phyloP scores from a whole-genome alignment of 2,113 vertebrate genomes.

The Engystomops pustulosus region DNA sequence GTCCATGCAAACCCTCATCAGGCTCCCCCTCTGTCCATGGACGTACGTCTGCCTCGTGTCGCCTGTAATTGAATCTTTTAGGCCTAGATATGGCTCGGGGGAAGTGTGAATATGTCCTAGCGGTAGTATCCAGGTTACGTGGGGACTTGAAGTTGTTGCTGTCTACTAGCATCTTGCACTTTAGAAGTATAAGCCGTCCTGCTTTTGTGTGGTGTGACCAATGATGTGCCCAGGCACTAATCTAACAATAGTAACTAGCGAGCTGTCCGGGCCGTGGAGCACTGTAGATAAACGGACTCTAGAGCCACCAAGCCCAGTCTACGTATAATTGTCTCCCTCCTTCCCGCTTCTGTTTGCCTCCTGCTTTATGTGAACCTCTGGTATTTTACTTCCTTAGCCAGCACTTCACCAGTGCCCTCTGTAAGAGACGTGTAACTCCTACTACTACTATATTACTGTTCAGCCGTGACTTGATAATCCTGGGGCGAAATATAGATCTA shows the following conservation, averaged over 20 bases:
- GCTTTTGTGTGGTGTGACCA: constrained; percentile 81
- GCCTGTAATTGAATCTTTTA: constrained; percentile 25
- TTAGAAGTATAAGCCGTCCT: constrained; percentile 74
- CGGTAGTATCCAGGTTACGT: neutral
- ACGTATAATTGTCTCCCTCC: constrained; percentile 57
- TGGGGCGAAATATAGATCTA: constrained; percentile 63
- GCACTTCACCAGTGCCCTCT: constrained; percentile 62
- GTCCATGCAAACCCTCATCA: constrained; percentile 6
- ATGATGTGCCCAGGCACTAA: constrained; percentile 77
- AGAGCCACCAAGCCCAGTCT: constrained; percentile 65
- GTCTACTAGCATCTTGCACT: constrained; percentile 76
- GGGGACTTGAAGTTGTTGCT: constrained; percentile 60
- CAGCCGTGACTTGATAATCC: constrained; percentile 79
- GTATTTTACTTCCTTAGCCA: constrained; percentile 65
- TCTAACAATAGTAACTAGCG: constrained; percentile 69
- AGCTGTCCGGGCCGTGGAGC: constrained; percentile 68
- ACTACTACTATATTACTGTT: constrained; percentile 68
- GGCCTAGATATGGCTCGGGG: constrained; percentile 47
- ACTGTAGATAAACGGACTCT: constrained; percentile 70
- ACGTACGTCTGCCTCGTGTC: constrained; percentile 9
- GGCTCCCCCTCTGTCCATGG: constrained; percentile 12
- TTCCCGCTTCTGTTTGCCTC: constrained; percentile 68
- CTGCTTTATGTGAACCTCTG: constrained; percentile 74
- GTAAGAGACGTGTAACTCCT: constrained; percentile 71
- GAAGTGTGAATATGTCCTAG: constrained; percentile 59